These are phyloP conservation scores for Rhinopomastus cyanomelas DNA, from an alignment of 2,113 vertebrate species.

Conservation along the genomic window DNA sequence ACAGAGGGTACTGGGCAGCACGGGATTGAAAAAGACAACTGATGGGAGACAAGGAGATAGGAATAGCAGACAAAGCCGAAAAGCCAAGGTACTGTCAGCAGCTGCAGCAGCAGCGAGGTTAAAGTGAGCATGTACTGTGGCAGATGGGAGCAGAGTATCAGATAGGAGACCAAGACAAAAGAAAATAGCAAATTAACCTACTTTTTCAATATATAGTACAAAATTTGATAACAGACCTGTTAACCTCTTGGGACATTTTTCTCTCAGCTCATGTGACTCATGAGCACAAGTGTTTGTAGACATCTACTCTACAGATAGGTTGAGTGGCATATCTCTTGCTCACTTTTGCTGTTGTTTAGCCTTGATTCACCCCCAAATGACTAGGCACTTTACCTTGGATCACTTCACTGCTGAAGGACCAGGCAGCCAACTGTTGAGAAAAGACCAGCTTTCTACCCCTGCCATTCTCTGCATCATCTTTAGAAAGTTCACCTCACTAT, in stretches of 20 bases:
- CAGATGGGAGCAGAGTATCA: not conserved
- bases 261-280: not conserved
- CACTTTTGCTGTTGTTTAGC: not conserved
- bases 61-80: not conserved
- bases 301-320: not conserved
- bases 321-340: not conserved
- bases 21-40: not conserved
- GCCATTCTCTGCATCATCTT: not conserved
- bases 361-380: not conserved
- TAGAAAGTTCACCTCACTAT: not conserved
- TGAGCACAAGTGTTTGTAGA: not conserved
- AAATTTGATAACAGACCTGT: not conserved
- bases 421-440: not conserved
- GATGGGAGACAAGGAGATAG: not conserved
- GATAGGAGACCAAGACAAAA: not conserved
- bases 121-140: not conserved
- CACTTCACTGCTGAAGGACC: not conserved
- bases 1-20: not conserved
- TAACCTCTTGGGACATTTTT: not conserved
- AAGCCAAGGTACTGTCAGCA: not conserved
- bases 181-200: not conserved
- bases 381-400: not conserved
- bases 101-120: not conserved
- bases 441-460: not conserved
- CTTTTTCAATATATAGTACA: not conserved